Evolutionary conservation across 2,797 vertebrate species (phyloP).

Genomic region (Sardinella longiceps): DNA sequence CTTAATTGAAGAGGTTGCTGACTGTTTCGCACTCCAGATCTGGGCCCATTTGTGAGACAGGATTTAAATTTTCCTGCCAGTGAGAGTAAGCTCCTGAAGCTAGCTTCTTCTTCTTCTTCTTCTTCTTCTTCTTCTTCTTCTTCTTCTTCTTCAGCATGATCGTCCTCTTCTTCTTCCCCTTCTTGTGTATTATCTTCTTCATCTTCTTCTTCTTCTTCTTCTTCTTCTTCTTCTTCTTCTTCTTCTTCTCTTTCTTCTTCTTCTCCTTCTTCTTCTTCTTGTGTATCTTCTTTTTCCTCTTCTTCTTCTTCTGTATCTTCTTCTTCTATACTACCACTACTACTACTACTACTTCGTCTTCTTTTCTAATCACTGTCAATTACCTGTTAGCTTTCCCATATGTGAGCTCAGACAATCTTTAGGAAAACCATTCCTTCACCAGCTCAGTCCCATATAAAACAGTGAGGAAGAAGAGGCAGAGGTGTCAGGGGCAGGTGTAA

Average conservation of each 20-base stretch:
- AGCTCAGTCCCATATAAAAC: slow-evolving; percentile 53
- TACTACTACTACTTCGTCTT: slow-evolving; percentile 50
- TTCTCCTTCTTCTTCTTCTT: no score
- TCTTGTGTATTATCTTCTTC: no score
- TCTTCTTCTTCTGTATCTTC: no score
- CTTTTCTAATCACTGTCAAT: slow-evolving; percentile 45
- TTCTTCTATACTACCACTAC: no score
- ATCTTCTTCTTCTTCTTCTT: no score
- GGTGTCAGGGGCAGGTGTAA: slow-evolving; percentile 60
- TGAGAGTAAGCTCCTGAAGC: slow-evolving; percentile 68
- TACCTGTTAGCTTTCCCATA: background rate
- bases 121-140: no score
- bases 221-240: no score
- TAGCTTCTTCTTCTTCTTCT: slow-evolving; percentile 52
- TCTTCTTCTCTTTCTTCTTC: no score
- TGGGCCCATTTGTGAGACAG: slow-evolving; percentile 75
- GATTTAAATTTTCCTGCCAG: slow-evolving; percentile 78
- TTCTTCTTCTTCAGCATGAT: no score
- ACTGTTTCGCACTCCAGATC: slow-evolving; percentile 82
- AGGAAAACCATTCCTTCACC: background rate
- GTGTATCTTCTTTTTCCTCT: no score
- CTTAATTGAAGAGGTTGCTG: slow-evolving; percentile 75
- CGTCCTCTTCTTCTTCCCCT: no score
- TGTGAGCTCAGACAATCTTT: background rate
- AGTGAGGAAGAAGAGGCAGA: slow-evolving; percentile 43